phyloP scores from a whole-genome alignment of 1,140 invertebrate genomes.

The Zaprionus ghesquierei region DNA sequence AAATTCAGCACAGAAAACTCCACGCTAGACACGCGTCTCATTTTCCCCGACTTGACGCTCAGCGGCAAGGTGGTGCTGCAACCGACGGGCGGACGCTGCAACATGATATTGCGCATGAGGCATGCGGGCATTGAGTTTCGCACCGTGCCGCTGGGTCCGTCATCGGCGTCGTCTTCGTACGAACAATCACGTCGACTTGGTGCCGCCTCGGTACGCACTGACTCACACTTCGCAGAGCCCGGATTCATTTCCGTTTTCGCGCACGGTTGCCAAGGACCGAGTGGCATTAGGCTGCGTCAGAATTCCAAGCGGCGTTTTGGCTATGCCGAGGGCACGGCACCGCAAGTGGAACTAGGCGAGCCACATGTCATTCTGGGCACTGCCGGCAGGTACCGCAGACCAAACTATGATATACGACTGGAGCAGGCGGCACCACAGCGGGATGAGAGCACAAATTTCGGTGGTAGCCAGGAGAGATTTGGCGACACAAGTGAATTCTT shows the following conservation, averaged over 20 bases:
- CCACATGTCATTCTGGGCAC: slow-evolving; percentile 67
- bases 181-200: slow-evolving; percentile 83
- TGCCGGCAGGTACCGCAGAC: slow-evolving; percentile 50
- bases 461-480: slow-evolving; percentile 49
- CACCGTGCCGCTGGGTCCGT: slow-evolving; percentile 79
- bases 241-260: slow-evolving; percentile 92
- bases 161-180: slow-evolving; percentile 28
- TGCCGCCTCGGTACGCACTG: slow-evolving; percentile 89
- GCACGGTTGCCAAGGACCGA: slow-evolving; percentile 87
- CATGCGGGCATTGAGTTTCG: slow-evolving; percentile 90
- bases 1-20: slow-evolving; percentile 88
- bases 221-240: slow-evolving; percentile 91
- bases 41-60: slow-evolving; percentile 90
- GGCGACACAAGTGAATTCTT: slow-evolving; percentile 57
- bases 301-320: slow-evolving; percentile 77
- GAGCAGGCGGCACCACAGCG: slow-evolving; percentile 45
- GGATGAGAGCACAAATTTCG: slow-evolving; percentile 55
- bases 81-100: slow-evolving; percentile 85
- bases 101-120: slow-evolving; percentile 90
- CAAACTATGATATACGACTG: slow-evolving; percentile 64
- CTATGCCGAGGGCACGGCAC: slow-evolving; percentile 33
- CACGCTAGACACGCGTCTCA: slow-evolving; percentile 89
- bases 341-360: slow-evolving; percentile 64
- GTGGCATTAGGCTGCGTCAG: slow-evolving; percentile 66
- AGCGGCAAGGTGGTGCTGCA: slow-evolving; percentile 88